A percentile compares a stretch with the other conserved stretches of the same genome.
Conservation (phyloP, 2,797 vertebrate genomes). For the Lateolabrax maculatus region DNA sequence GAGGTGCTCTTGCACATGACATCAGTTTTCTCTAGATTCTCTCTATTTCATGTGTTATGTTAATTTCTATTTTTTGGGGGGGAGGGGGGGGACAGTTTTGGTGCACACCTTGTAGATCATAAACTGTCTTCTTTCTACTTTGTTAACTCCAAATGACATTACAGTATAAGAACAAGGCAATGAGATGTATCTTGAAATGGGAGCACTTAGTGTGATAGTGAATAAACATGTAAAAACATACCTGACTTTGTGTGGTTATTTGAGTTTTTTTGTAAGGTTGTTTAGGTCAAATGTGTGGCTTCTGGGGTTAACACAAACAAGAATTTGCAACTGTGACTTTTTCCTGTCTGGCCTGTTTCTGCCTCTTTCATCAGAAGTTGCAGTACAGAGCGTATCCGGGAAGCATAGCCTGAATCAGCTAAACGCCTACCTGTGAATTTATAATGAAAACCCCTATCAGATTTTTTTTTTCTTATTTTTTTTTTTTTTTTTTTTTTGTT, state of each 20-base stretch:
- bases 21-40: constrained; percentile 66
- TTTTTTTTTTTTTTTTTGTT: not conserved
- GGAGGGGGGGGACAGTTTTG: constrained; percentile 55
- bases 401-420: constrained; percentile 40
- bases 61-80: constrained; percentile 62
- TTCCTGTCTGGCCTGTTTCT: constrained; percentile 41
- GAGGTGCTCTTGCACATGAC: constrained; percentile 81
- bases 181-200: constrained; percentile 86
- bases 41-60: constrained; percentile 72
- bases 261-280: not conserved
- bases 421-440: not conserved
- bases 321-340: constrained; percentile 8
- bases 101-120: constrained; percentile 83
- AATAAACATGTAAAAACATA: constrained; percentile 87
- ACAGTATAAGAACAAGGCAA: constrained; percentile 80
- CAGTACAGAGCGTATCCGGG: constrained; percentile 40
- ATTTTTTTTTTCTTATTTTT: not conserved
- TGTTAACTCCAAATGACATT: constrained; percentile 84
- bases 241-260: constrained; percentile 37
- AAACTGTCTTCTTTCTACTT: constrained; percentile 86
- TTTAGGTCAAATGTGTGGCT: not conserved
- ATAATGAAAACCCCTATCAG: not conserved
- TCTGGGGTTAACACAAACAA: not conserved
- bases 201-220: constrained; percentile 90
- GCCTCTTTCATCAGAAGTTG: constrained; percentile 45